Base-by-base conservation (phyloP, 1,140 invertebrate genomes). In the Sycobia sp. region DNA sequence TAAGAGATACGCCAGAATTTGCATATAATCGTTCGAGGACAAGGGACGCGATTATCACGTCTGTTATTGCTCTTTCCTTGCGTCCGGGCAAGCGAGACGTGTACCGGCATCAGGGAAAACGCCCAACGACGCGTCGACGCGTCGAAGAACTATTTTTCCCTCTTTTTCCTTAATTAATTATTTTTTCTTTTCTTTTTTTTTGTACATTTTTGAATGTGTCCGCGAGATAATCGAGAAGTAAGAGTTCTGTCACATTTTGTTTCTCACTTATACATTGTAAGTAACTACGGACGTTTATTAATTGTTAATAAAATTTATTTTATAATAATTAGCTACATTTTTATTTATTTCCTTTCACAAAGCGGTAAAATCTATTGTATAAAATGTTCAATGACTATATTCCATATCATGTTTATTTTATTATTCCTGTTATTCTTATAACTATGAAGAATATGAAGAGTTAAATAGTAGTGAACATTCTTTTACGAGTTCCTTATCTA, bases 281-380 rank as follows among this genome's bases (percentile, higher is more conserved):
- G 60, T 41, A 49, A 55, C 23, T 55, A 41, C 32, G 53, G 34
- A 62, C 34, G 44, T 62, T 62, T 63, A 57, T 51, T 63, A 63
- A 57, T 57, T 63, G 47, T 63, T 63, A 63, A 63, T 63, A 57
- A 63, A 63, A 63, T 63, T 57, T 63, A 57, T 63, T 63, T 63
- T 63, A 63, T 57, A 56, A 41, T 63, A 63, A 18, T 20, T 3
- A 25, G 3, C 32, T 32, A 32, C 29, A 32, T 8, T 39, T 14
- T 27, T 25, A 39, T 22, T 13, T 27, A 18, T 27, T 7, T 39
- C 10, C 14, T 22, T 88, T 36, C 77, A 82, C 3, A 4, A n/a
- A 47, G 16, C 11, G 11, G 14, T 14, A 11, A 46, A 46, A 25
- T 46, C 20, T 14, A 25, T 25, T n/a, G 4, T 23, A 0, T 25